Percentiles rank a stretch among this genome's conserved stretches.
Evolutionary conservation across 92 coral and sea anemone species (phyloP).

Genomic region (Metridium senile): DNA sequence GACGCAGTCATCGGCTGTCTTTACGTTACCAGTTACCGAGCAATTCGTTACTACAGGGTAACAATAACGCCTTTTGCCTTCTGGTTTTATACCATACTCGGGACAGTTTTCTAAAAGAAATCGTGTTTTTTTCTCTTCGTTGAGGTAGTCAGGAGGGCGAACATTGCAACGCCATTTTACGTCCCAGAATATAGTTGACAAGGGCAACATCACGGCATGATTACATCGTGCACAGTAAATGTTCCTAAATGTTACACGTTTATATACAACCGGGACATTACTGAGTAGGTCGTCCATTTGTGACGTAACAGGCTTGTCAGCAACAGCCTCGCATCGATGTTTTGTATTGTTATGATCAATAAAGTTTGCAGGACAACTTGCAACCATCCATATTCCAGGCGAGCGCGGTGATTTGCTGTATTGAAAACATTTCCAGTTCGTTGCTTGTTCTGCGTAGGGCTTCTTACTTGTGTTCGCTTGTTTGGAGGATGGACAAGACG

Average conservation of each 20-base stretch:
- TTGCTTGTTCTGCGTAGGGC: not conserved
- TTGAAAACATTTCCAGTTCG: slow-evolving; percentile 44
- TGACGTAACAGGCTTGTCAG: slow-evolving; percentile 9
- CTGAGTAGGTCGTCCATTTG: slow-evolving; percentile 8
- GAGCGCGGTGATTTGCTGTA: slow-evolving; percentile 21
- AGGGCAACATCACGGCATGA: not conserved
- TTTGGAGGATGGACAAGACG: slow-evolving; percentile 8
- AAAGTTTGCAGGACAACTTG: slow-evolving; percentile 37
- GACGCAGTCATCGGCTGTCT: slow-evolving; percentile 6
- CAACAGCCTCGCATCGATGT: slow-evolving; percentile 37
- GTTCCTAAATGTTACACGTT: slow-evolving; percentile 54
- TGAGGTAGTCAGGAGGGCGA: slow-evolving; percentile 34
- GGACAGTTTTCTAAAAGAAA: slow-evolving; percentile 44
- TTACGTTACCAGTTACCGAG: not conserved
- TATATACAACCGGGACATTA: slow-evolving; percentile 49
- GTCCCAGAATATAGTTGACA: slow-evolving; percentile 34
- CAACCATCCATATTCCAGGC: slow-evolving; percentile 53
- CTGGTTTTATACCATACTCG: slow-evolving; percentile 15
- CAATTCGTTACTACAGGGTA: slow-evolving; percentile 26
- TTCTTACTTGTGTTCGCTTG: not conserved
- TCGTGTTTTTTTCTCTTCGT: not conserved
- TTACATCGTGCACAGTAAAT: slow-evolving; percentile 58
- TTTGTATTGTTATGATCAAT: slow-evolving; percentile 16
- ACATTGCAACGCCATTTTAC: slow-evolving; percentile 42
- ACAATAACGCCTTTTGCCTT: slow-evolving; percentile 11